Conservation (phyloP, 2,797 vertebrate species). For the Esox masquinongy region DNA sequence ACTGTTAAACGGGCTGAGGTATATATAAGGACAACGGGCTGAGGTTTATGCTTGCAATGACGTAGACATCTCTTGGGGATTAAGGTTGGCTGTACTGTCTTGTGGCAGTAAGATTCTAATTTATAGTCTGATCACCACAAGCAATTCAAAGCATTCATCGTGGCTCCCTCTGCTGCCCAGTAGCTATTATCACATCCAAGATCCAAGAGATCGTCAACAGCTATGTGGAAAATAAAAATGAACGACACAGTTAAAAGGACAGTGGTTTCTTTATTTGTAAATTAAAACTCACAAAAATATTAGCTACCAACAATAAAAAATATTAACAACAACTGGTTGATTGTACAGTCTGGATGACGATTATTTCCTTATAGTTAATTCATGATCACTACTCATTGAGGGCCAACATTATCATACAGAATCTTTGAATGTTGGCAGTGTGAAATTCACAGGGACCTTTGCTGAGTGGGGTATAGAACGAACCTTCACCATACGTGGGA, state of each 20-base stretch:
- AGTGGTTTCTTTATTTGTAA: conserved; percentile 25
- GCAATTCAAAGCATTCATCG: not conserved
- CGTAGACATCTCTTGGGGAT: too few species aligned
- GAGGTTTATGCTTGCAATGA: too few species aligned
- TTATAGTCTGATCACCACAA: too few species aligned
- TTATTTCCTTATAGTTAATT: conserved; percentile 11
- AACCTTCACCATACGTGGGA: not conserved
- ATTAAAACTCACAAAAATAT: conserved; percentile 24
- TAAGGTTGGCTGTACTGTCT: too few species aligned
- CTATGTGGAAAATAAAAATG: not conserved
- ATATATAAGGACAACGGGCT: too few species aligned
- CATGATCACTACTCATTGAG: not conserved
- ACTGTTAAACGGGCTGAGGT: too few species aligned
- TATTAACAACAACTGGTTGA: conserved; percentile 20
- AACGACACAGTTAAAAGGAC: conserved; percentile 12
- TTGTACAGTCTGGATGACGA: conserved; percentile 12
- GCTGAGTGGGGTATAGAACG: not conserved
- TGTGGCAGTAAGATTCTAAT: too few species aligned
- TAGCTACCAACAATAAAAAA: conserved; percentile 25
- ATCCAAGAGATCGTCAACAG: not conserved
- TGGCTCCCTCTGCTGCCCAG: not conserved
- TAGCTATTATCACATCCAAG: not conserved
- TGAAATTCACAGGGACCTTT: not conserved
- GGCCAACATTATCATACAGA: conserved; percentile 8
- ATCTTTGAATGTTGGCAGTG: not conserved